These are phyloP conservation scores for Linurgus olivaceus DNA, from an alignment of 2,797 vertebrate species.

Conservation along the genomic window DNA sequence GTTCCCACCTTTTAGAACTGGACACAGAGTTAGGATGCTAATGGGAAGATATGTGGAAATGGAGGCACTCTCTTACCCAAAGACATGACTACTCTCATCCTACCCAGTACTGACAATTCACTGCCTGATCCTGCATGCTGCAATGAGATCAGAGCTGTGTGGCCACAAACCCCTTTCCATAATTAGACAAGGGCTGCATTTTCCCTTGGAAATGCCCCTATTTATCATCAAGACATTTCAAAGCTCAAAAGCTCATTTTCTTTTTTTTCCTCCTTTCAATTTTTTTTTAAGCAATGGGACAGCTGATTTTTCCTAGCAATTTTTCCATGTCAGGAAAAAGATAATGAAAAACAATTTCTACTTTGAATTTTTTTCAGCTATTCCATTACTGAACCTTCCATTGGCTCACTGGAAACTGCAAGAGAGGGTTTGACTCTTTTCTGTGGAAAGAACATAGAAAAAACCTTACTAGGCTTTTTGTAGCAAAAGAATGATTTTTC, in stretches of 20 bases:
- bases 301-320: neutral
- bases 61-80: neutral
- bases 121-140: neutral
- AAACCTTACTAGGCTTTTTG: neutral
- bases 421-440: constrained; percentile 28
- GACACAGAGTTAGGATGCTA: neutral
- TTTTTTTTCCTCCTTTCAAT: fast-evolving
- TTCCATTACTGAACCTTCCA: constrained; percentile 12
- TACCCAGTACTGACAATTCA: neutral
- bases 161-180: neutral
- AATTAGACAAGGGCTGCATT: constrained; percentile 23
- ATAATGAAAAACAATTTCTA: constrained; percentile 26
- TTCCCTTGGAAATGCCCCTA: constrained; percentile 8
- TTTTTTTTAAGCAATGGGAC: neutral
- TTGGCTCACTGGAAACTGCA: constrained; percentile 1
- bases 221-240: neutral
- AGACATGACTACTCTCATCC: neutral
- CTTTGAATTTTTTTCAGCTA: neutral
- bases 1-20: neutral
- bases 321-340: neutral
- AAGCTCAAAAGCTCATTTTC: neutral
- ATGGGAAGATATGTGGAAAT: neutral
- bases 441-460: neutral
- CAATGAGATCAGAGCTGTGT: neutral
- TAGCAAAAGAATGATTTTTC: constrained; percentile 8